Evolutionary conservation across 2,113 vertebrate species (phyloP), one percentile per base, ranked within the genome.

Genomic region (Sphyrna mokarran): DNA sequence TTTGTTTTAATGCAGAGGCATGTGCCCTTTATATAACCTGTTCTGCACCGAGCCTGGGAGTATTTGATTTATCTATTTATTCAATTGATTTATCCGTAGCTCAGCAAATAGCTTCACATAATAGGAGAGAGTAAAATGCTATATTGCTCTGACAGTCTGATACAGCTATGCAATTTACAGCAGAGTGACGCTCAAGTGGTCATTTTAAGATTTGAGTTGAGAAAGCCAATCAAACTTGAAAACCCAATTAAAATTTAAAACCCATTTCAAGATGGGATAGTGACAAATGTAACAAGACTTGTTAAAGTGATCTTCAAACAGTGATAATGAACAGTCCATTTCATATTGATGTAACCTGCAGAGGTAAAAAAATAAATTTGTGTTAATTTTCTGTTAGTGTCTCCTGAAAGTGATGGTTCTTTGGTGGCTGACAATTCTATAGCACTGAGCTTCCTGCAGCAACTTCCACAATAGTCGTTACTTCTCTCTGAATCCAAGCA

Each of bases 51-150:
- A 20, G 61, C 33, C 89, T 66, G 7, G 16, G n/a, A 66, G 33
- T 93, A n/a, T 66, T 93, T 93, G 61, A 68, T 93, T 93, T 93
- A 93, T 91, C 58, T 91, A 66, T 93, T 93, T 68, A 93, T 93
- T 93, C 89, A 93, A 66, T 93, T 93, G 33, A 93, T 91, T n/a
- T 91, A 63, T 91, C 16, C 61, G 7, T 37, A 61, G 61, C 33
- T 37, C 14, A 93, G 89, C 61, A 93, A 93, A 93, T 93, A 66
- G n/a, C 89, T 93, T 93, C 89, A 93, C 63, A 66, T 68, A 22
- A 93, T 22, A 93, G 61, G 20, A 93, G 29, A 61, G 54, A 10
- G 18, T 20, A 68, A 33, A 37, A 68, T 22, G 61, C 37, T 68
- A 22, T 23, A 93, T 37, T 66, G n/a, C 16, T 7, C 61, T 37